Base-by-base conservation (phyloP, 2,888 invertebrate genomes). In the Octonoba sinensis region DNA sequence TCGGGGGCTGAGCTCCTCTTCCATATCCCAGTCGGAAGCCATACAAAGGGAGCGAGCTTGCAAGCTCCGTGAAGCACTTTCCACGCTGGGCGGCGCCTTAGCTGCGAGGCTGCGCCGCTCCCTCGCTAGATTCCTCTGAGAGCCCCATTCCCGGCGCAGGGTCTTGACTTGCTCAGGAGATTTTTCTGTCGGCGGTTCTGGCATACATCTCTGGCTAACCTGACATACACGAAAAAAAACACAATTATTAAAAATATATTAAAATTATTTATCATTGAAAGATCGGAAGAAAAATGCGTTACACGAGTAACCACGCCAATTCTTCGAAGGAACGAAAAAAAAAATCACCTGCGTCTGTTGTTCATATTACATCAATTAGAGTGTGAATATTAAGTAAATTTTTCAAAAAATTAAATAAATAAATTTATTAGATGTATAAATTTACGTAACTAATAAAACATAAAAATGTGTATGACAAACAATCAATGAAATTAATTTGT, bases 101-200 rank as follows among this genome's bases (percentile, higher is more conserved):
- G 78, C 36, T 13, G 71, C 74, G n/a, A 82, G 54, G 54, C 82
- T 82, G 16, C 79, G 73, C 3, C 81, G 77, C 18, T 77, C 75
- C 24, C 77, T 22, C 0, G 78, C 46, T 13, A 84, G 49, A 22
- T 83, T 83, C 11, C 84, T 72, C 46, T 84, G 84, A 18, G 83
- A 83, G 0, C 82, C 78, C 84, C 84, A 84, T 70, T 83, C 83
- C 11, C 73, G 49, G 46, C 71, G 75, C 0, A 74, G 36, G 36
- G 36, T 36, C 2, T 2, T 27, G 27, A 6, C 27, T 36, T 36
- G 36, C 4, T 36, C 36, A 36, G n/a, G n/a, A 8, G 64, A 56
- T 46, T 56, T 74, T 1, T 81, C 81, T 12, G 18, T 16, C 1
- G 62, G 20, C 8, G 8, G 36, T 11, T 36, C 36, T 36, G 36